phyloP scores from a whole-genome alignment of 2,113 vertebrate species.

The Todiramphus chloris region DNA sequence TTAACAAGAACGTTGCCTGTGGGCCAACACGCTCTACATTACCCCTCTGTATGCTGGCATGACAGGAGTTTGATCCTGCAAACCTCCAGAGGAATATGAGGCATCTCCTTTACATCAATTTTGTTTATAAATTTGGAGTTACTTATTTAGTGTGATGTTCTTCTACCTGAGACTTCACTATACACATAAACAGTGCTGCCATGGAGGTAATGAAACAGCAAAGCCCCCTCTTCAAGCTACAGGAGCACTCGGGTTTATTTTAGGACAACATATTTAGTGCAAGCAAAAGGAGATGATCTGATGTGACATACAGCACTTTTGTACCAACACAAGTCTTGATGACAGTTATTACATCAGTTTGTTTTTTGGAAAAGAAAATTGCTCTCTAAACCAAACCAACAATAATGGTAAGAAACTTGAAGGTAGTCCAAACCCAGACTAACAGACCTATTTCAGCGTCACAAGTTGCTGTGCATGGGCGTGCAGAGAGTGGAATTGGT shows the following conservation, averaged over 20 bases:
- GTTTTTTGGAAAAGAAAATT: slow-evolving; percentile 19
- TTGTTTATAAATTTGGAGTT: neutral
- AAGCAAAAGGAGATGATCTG: neutral
- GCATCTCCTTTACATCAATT: neutral
- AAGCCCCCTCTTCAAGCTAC: neutral
- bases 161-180: neutral
- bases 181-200: neutral
- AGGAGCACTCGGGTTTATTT: neutral
- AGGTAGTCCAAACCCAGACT: neutral
- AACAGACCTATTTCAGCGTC: neutral
- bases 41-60: neutral
- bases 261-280: neutral
- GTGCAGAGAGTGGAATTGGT: neutral
- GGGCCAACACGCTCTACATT: neutral
- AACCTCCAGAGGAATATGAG: neutral
- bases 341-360: neutral
- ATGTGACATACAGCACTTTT: neutral
- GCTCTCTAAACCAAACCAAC: neutral
- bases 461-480: neutral
- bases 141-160: neutral
- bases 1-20: neutral
- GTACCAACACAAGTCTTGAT: neutral
- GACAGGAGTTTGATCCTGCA: neutral
- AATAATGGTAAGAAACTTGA: neutral
- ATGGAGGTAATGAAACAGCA: neutral